Evolutionary conservation across 2,888 invertebrate species (phyloP).

Genomic region (Athalia rosae): DNA sequence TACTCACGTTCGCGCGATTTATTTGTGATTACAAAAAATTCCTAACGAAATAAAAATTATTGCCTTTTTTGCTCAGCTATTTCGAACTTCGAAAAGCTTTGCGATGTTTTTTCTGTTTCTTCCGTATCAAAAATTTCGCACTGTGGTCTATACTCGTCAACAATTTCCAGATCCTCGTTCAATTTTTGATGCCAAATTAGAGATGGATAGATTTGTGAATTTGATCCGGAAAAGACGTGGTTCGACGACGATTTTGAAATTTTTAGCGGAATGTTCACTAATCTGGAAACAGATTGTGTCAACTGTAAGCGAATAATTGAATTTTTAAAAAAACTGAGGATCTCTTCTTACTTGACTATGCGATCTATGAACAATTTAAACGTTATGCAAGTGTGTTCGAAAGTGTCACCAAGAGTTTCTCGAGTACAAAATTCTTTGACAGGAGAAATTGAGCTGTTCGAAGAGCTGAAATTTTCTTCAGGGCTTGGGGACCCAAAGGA

Average conservation of each 20-base stretch:
- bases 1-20: not conserved
- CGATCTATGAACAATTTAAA: conserved; percentile 30
- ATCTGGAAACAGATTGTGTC: conserved; percentile 13
- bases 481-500: conserved; percentile 15
- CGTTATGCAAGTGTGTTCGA: conserved; percentile 25
- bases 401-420: conserved; percentile 28
- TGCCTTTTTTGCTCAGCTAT: conserved; percentile 20
- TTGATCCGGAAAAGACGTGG: conserved; percentile 4
- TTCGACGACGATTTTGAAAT: conserved; percentile 20
- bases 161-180: conserved; percentile 1
- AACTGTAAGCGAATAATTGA: not conserved
- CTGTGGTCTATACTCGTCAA: not conserved
- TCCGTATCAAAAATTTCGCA: not conserved
- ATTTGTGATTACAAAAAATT: conserved; percentile 13
- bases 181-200: not conserved
- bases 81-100: conserved; percentile 29
- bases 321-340: not conserved
- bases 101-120: conserved; percentile 13
- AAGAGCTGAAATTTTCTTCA: conserved; percentile 2
- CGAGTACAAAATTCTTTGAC: conserved; percentile 2
- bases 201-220: conserved; percentile 5
- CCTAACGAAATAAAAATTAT: conserved; percentile 2
- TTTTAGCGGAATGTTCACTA: not conserved
- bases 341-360: conserved; percentile 24
- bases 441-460: not conserved